These are phyloP conservation scores for Pedionomus torquatus DNA, from an alignment of 2,113 vertebrate species.

Conservation along the genomic window DNA sequence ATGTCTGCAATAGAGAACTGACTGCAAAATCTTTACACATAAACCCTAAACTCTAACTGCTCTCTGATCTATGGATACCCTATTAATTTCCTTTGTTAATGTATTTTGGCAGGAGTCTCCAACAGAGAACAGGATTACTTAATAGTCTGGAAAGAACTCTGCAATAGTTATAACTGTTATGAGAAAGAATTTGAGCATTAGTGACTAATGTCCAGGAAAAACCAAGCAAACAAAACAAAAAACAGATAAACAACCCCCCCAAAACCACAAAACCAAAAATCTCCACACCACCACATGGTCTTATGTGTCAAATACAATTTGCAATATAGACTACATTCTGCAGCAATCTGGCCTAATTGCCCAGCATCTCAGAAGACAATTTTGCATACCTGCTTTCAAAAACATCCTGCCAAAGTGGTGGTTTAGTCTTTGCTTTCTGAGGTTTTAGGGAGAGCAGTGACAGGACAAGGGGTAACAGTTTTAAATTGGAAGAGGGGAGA, in stretches of 20 bases:
- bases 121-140: neutral
- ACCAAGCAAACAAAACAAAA: too few species aligned
- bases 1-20: neutral
- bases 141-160: neutral
- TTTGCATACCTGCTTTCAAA: neutral
- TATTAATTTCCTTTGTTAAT: conserved; percentile 9
- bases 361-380: neutral
- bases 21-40: neutral
- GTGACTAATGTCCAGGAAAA: neutral
- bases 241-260: too few species aligned
- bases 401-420: neutral
- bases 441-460: neutral
- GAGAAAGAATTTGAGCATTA: neutral
- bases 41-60: neutral
- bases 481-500: too few species aligned
- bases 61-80: neutral
- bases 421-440: neutral
- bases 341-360: neutral
- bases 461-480: too few species aligned
- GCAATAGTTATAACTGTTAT: neutral
- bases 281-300: neutral
- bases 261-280: neutral
- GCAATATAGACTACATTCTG: neutral
- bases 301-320: neutral
- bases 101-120: neutral